Percentiles rank a stretch among this genome's conserved stretches.
Evolutionary conservation across 2,113 vertebrate species (phyloP).

Genomic region (Oxygymnocypris stewartii): DNA sequence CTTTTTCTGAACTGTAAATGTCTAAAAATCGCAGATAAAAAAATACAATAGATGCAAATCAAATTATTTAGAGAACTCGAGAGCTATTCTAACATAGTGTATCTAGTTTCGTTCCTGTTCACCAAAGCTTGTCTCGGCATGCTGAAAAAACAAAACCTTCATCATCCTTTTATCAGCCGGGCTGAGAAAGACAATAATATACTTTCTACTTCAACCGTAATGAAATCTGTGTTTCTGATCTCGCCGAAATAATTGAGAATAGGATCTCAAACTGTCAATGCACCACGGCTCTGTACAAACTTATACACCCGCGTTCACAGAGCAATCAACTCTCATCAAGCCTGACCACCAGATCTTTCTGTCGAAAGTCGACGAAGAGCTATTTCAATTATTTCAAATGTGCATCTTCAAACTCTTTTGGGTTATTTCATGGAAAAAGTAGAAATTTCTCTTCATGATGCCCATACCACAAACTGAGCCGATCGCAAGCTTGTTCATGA

Average conservation of each 20-base stretch:
- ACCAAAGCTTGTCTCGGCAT: conserved; percentile 11
- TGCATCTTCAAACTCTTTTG: neutral
- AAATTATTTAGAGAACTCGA: neutral
- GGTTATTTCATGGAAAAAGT: conserved; percentile 4
- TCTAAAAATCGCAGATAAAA: neutral
- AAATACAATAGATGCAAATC: neutral
- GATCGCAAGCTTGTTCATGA: conserved; percentile 43
- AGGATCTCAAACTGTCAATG: conserved; percentile 30
- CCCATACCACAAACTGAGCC: conserved; percentile 15
- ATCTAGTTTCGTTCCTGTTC: neutral
- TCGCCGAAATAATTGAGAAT: conserved; percentile 13
- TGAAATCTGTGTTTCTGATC: conserved; percentile 48
- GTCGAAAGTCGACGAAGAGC: conserved; percentile 20
- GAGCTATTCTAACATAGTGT: neutral
- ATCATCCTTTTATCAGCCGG: conserved; percentile 39
- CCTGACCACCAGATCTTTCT: conserved; percentile 11
- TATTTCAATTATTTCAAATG: conserved; percentile 41
- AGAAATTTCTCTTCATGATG: conserved; percentile 39
- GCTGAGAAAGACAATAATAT: conserved; percentile 37
- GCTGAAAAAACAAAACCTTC: conserved; percentile 32
- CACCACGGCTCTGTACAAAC: neutral
- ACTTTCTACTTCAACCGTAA: conserved; percentile 40
- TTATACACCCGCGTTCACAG: conserved; percentile 7
- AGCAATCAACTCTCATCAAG: conserved; percentile 52
- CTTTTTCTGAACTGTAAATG: neutral